Evolutionary conservation across 2,888 invertebrate genomes (phyloP), one percentile per base, ranked within the genome.

Genomic region (Pedicia rivosa): DNA sequence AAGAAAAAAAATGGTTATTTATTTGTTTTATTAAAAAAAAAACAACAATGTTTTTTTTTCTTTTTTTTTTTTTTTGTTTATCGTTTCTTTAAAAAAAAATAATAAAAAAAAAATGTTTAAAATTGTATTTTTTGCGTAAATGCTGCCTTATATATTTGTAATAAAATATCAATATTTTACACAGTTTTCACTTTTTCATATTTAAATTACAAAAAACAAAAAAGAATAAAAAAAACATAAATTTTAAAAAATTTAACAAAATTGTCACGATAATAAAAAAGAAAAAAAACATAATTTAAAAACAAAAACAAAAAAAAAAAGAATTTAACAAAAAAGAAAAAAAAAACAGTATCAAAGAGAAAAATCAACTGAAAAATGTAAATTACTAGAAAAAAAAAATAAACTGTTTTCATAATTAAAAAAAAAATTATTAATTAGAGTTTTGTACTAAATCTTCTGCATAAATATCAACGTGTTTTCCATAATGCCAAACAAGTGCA

Each of bases 401-500:
- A 20, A 20, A 20, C 20, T 20, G 20, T 20, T 20, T 20, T 20
- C 20, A 20, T 20, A 20, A 20, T 20, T 6, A 20, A 5, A 6
- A 20, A 20, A 20, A n/a, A n/a, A n/a, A n/a, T n/a, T n/a, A n/a
- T n/a, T n/a, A 15, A 28, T 17, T 31, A 13, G 9, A 22, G 8
- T 17, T 20, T 15, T 19, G 34, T 33, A 3, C 13, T 16, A 14
- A 8, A 14, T 12, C n/a, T 38, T 33, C 33, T 13, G 22, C 69
- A 45, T 74, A 75, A 5, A 75, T 57, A 49, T 73, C 68, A 40
- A 74, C 53, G 52, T 67, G 57, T 41, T 67, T 66, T 1, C 68
- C 71, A 35, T 70, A 57, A 46, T 68, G 68, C 63, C 74, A 74
- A 3, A 75, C 72, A 2, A 67, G 53, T 3, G 56, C 52, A 47